Evolutionary conservation across 2,888 invertebrate genomes (phyloP).

Genomic region (Xylophagus ater): DNA sequence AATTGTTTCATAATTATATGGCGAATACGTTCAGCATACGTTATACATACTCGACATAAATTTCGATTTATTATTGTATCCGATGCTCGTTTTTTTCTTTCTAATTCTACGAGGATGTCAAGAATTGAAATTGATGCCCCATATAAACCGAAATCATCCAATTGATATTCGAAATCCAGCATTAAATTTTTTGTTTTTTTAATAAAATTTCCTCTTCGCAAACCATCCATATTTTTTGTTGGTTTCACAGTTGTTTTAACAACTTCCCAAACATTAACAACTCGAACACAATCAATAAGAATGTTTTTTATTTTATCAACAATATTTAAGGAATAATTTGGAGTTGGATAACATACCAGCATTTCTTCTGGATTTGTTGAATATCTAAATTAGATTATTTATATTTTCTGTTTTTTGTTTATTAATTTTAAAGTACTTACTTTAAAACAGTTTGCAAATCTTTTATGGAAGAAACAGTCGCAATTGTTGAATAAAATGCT

Average conservation of each 20-base stretch:
- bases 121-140: constrained; percentile 50
- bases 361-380: constrained; percentile 46
- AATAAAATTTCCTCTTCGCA: constrained; percentile 33
- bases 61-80: constrained; percentile 36
- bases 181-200: constrained; percentile 42
- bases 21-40: constrained; percentile 39
- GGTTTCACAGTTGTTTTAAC: constrained; percentile 22
- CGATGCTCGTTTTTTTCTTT: constrained; percentile 46
- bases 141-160: constrained; percentile 45
- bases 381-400: constrained; percentile 31
- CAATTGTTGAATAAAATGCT: constrained; percentile 59
- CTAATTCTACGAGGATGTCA: constrained; percentile 49
- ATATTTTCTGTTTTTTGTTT: neutral
- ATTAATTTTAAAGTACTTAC: constrained; percentile 27
- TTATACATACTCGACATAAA: constrained; percentile 25
- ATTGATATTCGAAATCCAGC: constrained; percentile 40
- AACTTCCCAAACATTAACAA: constrained; percentile 21
- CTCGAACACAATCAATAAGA: constrained; percentile 11
- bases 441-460: constrained; percentile 33
- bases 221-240: constrained; percentile 20
- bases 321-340: neutral
- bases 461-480: constrained; percentile 50
- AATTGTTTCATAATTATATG: constrained; percentile 41
- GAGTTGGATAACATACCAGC: constrained; percentile 23
- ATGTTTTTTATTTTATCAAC: neutral